Conservation (phyloP, 2,888 invertebrate species). For the Polyploca ridens region DNA sequence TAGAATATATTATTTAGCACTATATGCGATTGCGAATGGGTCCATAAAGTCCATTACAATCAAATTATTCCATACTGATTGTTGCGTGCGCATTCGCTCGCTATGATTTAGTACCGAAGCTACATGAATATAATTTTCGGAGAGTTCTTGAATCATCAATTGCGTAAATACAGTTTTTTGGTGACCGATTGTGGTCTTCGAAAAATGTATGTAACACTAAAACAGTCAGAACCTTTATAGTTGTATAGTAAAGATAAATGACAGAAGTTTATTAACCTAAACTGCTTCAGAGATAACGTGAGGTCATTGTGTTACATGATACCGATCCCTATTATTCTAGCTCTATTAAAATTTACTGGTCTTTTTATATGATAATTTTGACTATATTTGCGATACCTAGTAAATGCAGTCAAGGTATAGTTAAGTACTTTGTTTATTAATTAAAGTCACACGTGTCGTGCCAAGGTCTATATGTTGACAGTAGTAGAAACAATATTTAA, state of each 20-base stretch:
- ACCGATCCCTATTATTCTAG: background rate
- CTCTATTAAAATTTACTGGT: background rate
- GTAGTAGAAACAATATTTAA: background rate
- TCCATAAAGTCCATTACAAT: background rate
- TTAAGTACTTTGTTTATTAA: conserved; percentile 1
- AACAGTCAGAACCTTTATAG: background rate
- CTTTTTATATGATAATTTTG: background rate
- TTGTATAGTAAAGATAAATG: background rate
- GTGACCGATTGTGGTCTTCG: background rate
- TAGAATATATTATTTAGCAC: background rate
- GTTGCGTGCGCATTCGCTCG: background rate
- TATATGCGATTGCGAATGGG: background rate
- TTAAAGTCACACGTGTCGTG: background rate
- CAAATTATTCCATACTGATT: background rate
- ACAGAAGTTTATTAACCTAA: background rate
- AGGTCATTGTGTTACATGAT: background rate
- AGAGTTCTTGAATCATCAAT: background rate
- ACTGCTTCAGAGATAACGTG: background rate
- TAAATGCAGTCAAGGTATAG: background rate
- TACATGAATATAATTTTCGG: background rate
- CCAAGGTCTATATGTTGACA: background rate
- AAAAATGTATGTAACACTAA: background rate
- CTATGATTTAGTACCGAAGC: background rate
- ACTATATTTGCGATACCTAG: background rate
- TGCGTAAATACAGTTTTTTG: background rate